phyloP scores from a whole-genome alignment of 1,140 invertebrate genomes.

The Cylas formicarius region DNA sequence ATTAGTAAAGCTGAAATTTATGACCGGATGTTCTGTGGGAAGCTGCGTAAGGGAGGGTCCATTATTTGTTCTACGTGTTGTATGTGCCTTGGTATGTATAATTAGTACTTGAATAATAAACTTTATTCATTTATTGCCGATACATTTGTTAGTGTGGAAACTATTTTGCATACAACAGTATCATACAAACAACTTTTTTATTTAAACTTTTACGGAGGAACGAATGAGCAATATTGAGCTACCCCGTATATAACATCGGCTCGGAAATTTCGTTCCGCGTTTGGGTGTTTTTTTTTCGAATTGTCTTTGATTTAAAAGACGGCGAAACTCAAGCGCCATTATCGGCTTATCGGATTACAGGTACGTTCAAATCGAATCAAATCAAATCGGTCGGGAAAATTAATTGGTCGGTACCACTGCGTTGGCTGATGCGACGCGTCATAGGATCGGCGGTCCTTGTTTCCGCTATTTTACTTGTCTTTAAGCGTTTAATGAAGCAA shows the following conservation, averaged over 20 bases:
- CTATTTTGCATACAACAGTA: too few species aligned
- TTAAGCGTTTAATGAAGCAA: constrained; percentile 10
- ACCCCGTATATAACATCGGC: constrained; percentile 3
- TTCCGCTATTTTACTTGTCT: constrained; percentile 14
- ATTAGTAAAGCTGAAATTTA: too few species aligned
- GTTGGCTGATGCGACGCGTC: constrained; percentile 8
- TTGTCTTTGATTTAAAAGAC: too few species aligned
- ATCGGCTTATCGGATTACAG: constrained; percentile 3
- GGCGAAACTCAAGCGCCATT: constrained; percentile 5
- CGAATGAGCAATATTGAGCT: constrained; percentile 2
- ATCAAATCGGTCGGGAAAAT: constrained; percentile 2
- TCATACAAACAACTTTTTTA: too few species aligned
- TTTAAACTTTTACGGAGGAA: constrained; percentile 4
- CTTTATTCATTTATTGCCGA: too few species aligned
- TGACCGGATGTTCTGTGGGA: too few species aligned
- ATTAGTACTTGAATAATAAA: too few species aligned
- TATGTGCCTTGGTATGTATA: too few species aligned
- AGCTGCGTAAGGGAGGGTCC: too few species aligned
- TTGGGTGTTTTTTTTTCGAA: too few species aligned
- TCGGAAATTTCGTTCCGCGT: constrained; percentile 9
- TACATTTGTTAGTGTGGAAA: too few species aligned
- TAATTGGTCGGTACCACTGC: constrained; percentile 17
- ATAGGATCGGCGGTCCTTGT: constrained; percentile 15
- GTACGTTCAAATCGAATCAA: constrained; percentile 9
- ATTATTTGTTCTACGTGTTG: too few species aligned